Evolutionary conservation across 1,140 invertebrate species (phyloP), one percentile per base, ranked within the genome.

Genomic region (Bombus polaris): DNA sequence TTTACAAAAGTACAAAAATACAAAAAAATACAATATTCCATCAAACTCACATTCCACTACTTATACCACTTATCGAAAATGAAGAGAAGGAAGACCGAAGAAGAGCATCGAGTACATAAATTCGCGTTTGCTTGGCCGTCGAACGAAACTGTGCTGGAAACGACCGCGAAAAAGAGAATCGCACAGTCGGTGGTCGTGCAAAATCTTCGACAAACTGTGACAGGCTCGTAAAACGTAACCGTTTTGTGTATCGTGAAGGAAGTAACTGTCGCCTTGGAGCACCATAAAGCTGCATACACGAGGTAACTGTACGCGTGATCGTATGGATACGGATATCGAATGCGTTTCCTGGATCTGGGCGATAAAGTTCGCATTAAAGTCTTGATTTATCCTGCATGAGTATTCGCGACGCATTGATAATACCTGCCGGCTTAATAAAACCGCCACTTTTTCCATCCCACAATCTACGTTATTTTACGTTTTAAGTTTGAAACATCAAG

Each of bases 121-220:
- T 83, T 66, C 35, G 25, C 35, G 59, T 83, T 62, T 77, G 12
- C 9, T 25, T n/a, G 35, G 3, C 1, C 37, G 25, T 39, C 47
- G 47, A 53, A 53, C 47, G 47, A 53, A 53, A 53, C 47, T 53
- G 47, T 53, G 47, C 47, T 53, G 47, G 10, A 39, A 39, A 22
- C 57, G 42, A n/a, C 8, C 37, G n/a, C 53, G 73, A 81, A 81
- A 81, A 78, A 62, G 32, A 66, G 42, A 76, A 25, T 44, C 65
- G 44, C 82, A 35, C 32, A 15, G 82, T 71, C 83, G 77, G 83
- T 85, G 83, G 82, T 84, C 76, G 77, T 39, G 35, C 35, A 65
- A 81, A 81, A 85, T 80, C 65, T 59, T 78, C 53, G 42, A 53
- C 83, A 53, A 80, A 85, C 77, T 35, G 66, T 70, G 83, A 85